phyloP scores from a whole-genome alignment of 2,888 invertebrate species.

The Acholoe squamosa region DNA sequence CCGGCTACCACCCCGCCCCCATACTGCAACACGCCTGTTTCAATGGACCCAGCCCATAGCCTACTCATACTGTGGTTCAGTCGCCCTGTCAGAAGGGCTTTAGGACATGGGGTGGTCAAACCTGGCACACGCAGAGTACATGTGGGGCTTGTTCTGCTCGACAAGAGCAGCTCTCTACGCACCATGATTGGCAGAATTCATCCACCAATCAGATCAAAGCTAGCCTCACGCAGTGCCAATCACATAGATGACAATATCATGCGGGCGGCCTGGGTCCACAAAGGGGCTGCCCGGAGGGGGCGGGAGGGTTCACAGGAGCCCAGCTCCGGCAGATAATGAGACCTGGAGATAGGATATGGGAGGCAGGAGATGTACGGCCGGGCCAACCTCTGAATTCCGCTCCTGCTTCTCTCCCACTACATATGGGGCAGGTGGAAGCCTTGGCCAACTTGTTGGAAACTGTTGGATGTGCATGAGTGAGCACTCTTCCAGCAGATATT shows the following conservation, averaged over 20 bases:
- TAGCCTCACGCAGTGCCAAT: not conserved
- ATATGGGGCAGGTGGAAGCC: no score
- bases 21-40: no score
- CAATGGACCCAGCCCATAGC: no score
- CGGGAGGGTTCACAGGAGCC: not conserved
- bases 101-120: not conserved
- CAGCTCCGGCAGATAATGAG: not conserved
- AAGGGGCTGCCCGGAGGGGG: not conserved
- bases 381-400: not conserved
- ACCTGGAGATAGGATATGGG: not conserved
- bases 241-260: conserved; percentile 36
- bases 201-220: conserved; percentile 26
- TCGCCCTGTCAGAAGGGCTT: not conserved
- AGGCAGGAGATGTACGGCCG: not conserved
- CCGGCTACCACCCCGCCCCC: no score
- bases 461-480: no score
- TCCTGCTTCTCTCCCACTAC: no score
- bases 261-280: not conserved
- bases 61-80: not conserved
- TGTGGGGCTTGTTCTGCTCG: not conserved
- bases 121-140: not conserved
- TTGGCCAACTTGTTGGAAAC: no score
- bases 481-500: no score
- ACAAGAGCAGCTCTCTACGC: not conserved
- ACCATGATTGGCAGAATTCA: not conserved